These are phyloP conservation scores for Ochlodes sylvanus DNA, from an alignment of 2,888 invertebrate genomes.

Conservation along the genomic window DNA sequence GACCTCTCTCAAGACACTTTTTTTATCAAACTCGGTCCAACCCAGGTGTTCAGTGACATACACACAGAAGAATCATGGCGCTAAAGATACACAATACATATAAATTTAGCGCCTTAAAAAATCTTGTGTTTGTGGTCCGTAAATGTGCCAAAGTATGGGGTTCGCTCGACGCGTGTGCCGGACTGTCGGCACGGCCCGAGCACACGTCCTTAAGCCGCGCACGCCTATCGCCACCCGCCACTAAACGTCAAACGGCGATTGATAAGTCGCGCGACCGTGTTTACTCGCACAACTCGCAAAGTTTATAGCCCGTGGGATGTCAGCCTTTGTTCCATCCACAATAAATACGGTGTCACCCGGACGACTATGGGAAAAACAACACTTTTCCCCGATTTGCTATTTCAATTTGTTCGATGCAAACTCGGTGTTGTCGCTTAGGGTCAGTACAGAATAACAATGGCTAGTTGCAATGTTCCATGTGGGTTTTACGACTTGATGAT, in stretches of 20 bases:
- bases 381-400: slow-evolving; percentile 57
- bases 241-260: slow-evolving; percentile 76
- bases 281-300: slow-evolving; percentile 56
- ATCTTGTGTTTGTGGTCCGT: slow-evolving; percentile 3
- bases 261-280: slow-evolving; percentile 70
- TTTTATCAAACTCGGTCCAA: too few relatives aligned
- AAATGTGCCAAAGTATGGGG: slow-evolving; percentile 26
- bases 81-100: too few relatives aligned
- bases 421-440: background rate
- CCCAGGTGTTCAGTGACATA: too few relatives aligned
- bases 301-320: slow-evolving; percentile 67
- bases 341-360: slow-evolving; percentile 51
- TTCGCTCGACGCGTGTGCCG: slow-evolving; percentile 54
- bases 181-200: slow-evolving; percentile 44
- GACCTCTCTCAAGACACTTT: too few relatives aligned
- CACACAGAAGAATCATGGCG: too few relatives aligned
- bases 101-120: too few relatives aligned
- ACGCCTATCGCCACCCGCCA: slow-evolving; percentile 53
- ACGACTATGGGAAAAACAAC: slow-evolving; percentile 65
- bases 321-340: slow-evolving; percentile 57
- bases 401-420: slow-evolving; percentile 17
- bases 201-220: slow-evolving; percentile 67
- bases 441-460: background rate
- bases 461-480: background rate
- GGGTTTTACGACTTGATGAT: background rate